Conservation (phyloP, 2,113 vertebrate genomes). For the Paradoxurus hermaphroditus region DNA sequence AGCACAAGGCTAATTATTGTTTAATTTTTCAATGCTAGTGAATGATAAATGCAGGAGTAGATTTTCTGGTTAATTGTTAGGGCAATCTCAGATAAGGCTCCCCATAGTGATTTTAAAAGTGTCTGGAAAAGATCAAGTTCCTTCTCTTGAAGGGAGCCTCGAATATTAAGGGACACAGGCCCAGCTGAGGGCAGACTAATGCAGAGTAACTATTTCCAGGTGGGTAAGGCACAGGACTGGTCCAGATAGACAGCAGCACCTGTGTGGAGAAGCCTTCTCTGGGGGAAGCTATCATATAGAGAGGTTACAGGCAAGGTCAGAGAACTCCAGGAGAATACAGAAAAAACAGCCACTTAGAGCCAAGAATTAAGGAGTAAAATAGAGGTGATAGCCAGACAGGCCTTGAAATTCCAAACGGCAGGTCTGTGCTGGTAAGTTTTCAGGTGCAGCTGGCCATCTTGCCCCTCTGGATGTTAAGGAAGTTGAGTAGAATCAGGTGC, state of each 20-base stretch:
- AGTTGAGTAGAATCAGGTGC: not conserved
- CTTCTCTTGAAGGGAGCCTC: not conserved
- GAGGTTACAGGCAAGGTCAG: fast-evolving
- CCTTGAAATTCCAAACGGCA: not conserved
- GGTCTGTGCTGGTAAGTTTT: not conserved
- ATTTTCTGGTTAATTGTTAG: not conserved
- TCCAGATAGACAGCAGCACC: not conserved
- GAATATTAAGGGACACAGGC: not conserved
- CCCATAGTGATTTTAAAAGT: not conserved
- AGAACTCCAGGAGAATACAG: not conserved
- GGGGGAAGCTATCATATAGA: not conserved
- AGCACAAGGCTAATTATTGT: not conserved
- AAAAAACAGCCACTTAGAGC: not conserved
- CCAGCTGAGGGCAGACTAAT: not conserved
- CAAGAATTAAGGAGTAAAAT: not conserved
- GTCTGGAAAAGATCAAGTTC: not conserved
- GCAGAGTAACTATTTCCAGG: not conserved
- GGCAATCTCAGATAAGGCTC: not conserved
- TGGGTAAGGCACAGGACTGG: not conserved
- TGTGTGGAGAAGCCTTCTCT: not conserved
- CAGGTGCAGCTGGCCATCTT: not conserved
- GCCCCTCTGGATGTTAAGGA: not conserved
- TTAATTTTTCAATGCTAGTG: not conserved
- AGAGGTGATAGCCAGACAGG: not conserved
- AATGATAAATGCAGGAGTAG: not conserved